Conservation (phyloP, 1,140 invertebrate species). For the Asobara japonica region DNA sequence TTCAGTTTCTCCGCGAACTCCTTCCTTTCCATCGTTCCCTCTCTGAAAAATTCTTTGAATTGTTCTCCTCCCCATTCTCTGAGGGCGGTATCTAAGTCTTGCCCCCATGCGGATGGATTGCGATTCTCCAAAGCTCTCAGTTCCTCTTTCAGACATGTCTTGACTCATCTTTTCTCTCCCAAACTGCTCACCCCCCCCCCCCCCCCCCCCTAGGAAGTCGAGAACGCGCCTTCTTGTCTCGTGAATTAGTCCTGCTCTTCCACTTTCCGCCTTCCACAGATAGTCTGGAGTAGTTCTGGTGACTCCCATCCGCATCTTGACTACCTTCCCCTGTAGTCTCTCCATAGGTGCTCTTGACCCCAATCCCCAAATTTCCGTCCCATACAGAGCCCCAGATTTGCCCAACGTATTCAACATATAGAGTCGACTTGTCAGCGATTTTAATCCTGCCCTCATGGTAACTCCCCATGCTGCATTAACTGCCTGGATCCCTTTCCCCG, state of each 20-base stretch:
- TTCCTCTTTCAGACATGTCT: conserved; percentile 16
- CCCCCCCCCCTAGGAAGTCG: background rate
- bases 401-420: conserved; percentile 21
- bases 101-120: conserved; percentile 9
- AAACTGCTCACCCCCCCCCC: background rate
- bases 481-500: conserved; percentile 16
- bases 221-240: background rate
- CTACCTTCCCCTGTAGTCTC: background rate
- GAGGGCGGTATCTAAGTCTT: background rate
- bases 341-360: background rate
- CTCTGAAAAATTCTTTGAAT: background rate
- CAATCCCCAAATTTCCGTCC: conserved; percentile 25
- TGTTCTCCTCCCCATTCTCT: background rate
- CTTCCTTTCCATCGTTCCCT: background rate
- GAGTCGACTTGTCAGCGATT: background rate
- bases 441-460: background rate
- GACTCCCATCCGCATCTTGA: conserved; percentile 4
- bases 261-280: background rate
- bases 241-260: background rate
- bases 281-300: background rate
- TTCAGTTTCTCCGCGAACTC: background rate
- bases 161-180: background rate
- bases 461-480: conserved; percentile 26
- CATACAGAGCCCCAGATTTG: conserved; percentile 21
- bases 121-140: conserved; percentile 1